phyloP scores from a whole-genome alignment of 1,140 invertebrate genomes.

The Aethina tumida region DNA sequence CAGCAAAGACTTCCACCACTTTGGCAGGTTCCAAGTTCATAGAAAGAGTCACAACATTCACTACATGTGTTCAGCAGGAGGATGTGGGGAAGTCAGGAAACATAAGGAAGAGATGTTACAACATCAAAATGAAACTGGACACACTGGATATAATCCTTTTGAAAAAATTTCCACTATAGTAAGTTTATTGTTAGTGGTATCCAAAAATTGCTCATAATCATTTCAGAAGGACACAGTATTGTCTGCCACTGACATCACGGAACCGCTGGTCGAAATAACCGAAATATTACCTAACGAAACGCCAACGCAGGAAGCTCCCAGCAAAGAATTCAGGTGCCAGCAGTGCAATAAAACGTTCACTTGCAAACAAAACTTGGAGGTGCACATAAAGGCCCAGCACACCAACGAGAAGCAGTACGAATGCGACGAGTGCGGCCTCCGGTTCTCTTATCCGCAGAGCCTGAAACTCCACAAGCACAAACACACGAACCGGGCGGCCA shows the following conservation, averaged over 20 bases:
- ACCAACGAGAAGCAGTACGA: slow-evolving; percentile 41
- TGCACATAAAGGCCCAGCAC: slow-evolving; percentile 48
- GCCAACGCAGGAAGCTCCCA: too few relatives aligned
- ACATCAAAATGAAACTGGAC: slow-evolving; percentile 43
- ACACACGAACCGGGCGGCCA: slow-evolving; percentile 28
- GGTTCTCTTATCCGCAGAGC: slow-evolving; percentile 45
- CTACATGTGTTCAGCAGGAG: slow-evolving; percentile 37
- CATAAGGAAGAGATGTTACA: slow-evolving; percentile 38
- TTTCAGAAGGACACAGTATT: neutral
- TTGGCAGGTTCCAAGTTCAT: slow-evolving; percentile 36
- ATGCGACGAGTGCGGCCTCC: slow-evolving; percentile 46
- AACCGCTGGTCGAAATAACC: slow-evolving; percentile 8
- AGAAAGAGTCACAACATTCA: slow-evolving; percentile 38
- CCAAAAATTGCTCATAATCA: slow-evolving; percentile 1
- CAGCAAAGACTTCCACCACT: slow-evolving; percentile 42
- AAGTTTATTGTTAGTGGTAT: slow-evolving; percentile 10
- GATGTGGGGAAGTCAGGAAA: slow-evolving; percentile 40
- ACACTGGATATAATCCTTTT: too few relatives aligned
- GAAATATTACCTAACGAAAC: neutral
- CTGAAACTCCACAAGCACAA: slow-evolving; percentile 45
- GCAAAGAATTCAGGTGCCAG: slow-evolving; percentile 43
- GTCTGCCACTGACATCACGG: slow-evolving; percentile 8
- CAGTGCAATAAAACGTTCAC: slow-evolving; percentile 47
- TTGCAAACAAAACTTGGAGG: slow-evolving; percentile 44
- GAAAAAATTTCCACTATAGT: slow-evolving; percentile 33